Base-by-base conservation (phyloP, 2,888 invertebrate species). In the Pachymerium ferrugineum region DNA sequence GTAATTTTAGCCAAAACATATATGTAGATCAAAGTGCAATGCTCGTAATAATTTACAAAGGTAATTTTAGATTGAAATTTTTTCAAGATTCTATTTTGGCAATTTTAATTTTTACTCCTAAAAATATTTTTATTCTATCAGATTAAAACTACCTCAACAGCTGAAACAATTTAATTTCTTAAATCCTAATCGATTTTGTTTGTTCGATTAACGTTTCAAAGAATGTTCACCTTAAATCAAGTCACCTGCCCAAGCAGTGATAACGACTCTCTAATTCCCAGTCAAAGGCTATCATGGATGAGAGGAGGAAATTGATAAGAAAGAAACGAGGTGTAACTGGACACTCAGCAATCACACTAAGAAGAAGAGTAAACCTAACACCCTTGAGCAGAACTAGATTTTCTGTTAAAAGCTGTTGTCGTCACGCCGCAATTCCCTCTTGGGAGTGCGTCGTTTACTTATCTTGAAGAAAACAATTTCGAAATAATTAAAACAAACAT, bases 241-340 rank as follows among this genome's bases (percentile, higher is more conserved):
- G 62, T 62, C 62, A 62, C 62, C 62, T 62, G 62, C 25, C 62
- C 62, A 62, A 62, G 62, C 62, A 62, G 28, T 62, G 62, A 62
- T 62, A 62, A 62, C 62, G 62, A 62, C 62, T 62, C 28, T 6
- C 62, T 62, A 62, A 62, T 62, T 62, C 62, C 62, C 62, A 62
- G 62, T 62, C 62, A 62, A 62, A 62, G 62, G 62, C 25, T 62
- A 25, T 12, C 28, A 62, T 12, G 62, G 62, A 28, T 62, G 62
- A 62, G 62, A 62, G 12, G 28, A 62, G 62, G 28, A 62, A 62
- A 62, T 62, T 62, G 62, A 62, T 62, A 62, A 62, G 62, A n/a
- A 62, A 62, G 62, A 62, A 62, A 62, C 62, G 62, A 62, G 62
- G 62, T 62, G 62, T 62, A 62, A 62, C 62, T 62, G 62, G 62